Evolutionary conservation across 1,140 invertebrate genomes (phyloP).

Genomic region (Anadara kagoshimensis): DNA sequence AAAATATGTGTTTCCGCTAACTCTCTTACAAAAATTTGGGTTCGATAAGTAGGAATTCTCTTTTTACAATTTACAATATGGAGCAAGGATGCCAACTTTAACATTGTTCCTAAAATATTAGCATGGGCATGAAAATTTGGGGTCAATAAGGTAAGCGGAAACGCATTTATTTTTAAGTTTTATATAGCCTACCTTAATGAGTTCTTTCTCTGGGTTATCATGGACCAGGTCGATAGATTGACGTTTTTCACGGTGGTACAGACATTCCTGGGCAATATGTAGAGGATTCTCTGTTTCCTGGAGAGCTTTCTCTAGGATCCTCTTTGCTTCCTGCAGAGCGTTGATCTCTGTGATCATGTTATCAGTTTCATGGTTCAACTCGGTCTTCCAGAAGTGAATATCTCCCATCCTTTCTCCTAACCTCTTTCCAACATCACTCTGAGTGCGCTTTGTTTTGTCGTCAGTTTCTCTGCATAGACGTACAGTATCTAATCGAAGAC

Average conservation of each 20-base stretch:
- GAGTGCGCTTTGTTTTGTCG: constrained; percentile 72
- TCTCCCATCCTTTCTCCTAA: constrained; percentile 91
- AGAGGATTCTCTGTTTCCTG: constrained; percentile 92
- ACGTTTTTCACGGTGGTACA: constrained; percentile 92
- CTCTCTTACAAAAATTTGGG: too few relatives aligned
- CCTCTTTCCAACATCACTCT: constrained; percentile 72
- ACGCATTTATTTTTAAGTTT: too few relatives aligned
- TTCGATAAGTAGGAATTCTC: too few relatives aligned
- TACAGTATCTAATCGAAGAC: constrained; percentile 70
- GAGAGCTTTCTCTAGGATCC: constrained; percentile 87
- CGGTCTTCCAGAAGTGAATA: constrained; percentile 94
- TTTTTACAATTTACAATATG: too few relatives aligned
- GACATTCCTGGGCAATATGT: constrained; percentile 93
- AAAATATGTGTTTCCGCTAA: too few relatives aligned
- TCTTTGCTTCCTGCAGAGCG: constrained; percentile 83
- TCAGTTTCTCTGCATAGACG: constrained; percentile 73
- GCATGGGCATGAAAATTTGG: too few relatives aligned
- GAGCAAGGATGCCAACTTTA: too few relatives aligned
- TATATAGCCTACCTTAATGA: constrained; percentile 78
- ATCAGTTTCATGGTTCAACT: constrained; percentile 89
- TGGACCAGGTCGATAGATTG: constrained; percentile 87
- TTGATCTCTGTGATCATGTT: constrained; percentile 88
- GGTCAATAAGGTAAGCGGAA: too few relatives aligned
- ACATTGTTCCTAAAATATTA: too few relatives aligned
- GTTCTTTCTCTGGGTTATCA: constrained; percentile 86